phyloP scores from a whole-genome alignment of 2,888 invertebrate genomes.

The Lymantria monacha region DNA sequence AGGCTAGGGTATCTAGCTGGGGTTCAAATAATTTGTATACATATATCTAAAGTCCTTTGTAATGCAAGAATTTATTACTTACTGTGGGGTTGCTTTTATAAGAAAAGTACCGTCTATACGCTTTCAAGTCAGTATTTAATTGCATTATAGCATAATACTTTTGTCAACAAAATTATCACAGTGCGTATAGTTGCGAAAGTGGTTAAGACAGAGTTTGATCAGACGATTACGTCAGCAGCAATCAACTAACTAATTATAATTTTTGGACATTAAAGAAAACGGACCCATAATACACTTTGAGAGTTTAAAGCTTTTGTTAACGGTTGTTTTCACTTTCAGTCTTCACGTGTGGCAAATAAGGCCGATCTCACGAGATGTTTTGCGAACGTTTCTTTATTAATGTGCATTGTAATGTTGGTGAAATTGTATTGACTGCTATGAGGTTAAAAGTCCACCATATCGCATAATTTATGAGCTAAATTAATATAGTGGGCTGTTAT shows the following conservation, averaged over 20 bases:
- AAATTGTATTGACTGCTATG: neutral
- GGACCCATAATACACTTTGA: neutral
- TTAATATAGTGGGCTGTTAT: too few relatives aligned
- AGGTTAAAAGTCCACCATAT: neutral
- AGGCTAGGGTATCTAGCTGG: too few relatives aligned
- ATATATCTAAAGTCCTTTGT: too few relatives aligned
- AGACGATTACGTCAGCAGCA: constrained; percentile 26
- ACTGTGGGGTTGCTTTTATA: too few relatives aligned
- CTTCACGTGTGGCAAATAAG: neutral
- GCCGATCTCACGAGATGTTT: constrained; percentile 1
- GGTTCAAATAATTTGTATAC: too few relatives aligned
- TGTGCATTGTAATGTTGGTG: neutral
- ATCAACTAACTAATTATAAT: constrained; percentile 28
- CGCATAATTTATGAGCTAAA: too few relatives aligned
- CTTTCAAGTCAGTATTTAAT: too few relatives aligned
- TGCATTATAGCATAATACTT: too few relatives aligned
- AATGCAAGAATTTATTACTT: too few relatives aligned
- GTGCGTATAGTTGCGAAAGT: constrained; percentile 22
- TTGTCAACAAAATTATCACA: neutral
- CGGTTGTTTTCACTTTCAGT: constrained; percentile 6
- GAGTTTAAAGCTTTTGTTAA: constrained; percentile 1
- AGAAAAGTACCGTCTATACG: too few relatives aligned
- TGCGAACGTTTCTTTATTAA: neutral
- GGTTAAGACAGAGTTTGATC: constrained; percentile 31
- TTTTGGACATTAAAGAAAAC: constrained; percentile 16